Base-by-base conservation (phyloP, 2,888 invertebrate species). In the Trachelus troglodyta region DNA sequence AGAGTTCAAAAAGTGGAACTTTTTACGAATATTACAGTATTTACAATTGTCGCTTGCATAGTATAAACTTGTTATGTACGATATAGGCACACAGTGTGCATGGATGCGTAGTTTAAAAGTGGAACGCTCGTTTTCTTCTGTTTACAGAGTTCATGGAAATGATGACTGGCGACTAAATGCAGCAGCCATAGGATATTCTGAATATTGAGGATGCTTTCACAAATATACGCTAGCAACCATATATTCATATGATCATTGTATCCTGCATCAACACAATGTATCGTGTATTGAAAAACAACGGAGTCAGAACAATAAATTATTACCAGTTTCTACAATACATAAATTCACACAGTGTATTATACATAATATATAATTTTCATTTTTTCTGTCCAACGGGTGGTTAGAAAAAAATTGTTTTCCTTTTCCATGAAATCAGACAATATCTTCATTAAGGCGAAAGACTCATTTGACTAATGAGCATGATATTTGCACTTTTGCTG, bases 81-180 rank as follows among this genome's bases (percentile, higher is more conserved):
- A 23, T 56, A 56, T 9, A 56, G 4, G 9, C 56, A 23, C 23
- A 56, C 56, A 2, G 56, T 56, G 56, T 56, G 23, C 9, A 15
- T 23, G 6, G 23, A 12, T 15, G 6, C 6, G 23, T 15, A 56
- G 23, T 56, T 23, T 56, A 23, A 56, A 56, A 56, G 2, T 56
- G 56, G 23, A 56, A 23, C 23, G 23, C 9, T 56, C 23, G 9
- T 56, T 56, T 15, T 79, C 84, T 87, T 88, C 82, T 84, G 80
- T 80, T 94, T 94, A 83, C 94, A 96, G 95, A 96, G 92, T 95
- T 96, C 92, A 95, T 95, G 95, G 95, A 94, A 88, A 95, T 95
- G 95, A 96, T 96, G 95, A 95, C 95, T 79, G 95, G 95, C 69
- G 95, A 95, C 91, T 95, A 94, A 71, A 15, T 31, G 31, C 31